Evolutionary conservation across 2,113 vertebrate genomes (phyloP), one percentile per base, ranked within the genome.

Genomic region (Rhinopithecus roxellana): DNA sequence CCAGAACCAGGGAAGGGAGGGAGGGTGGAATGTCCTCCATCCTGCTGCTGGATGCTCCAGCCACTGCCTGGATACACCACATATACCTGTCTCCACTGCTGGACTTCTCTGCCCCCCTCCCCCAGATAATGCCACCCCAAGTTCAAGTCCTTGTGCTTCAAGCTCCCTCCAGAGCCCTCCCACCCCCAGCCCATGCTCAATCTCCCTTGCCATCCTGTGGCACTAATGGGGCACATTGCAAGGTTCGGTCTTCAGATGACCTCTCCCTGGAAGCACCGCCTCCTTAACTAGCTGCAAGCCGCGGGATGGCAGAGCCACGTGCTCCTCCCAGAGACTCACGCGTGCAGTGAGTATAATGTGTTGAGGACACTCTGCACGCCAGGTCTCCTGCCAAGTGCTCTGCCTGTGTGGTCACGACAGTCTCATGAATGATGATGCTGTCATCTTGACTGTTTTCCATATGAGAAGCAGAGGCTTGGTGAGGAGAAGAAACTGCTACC

Each of bases 331-430:
- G 35, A 52, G 22, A 35, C 7, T 17, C 22, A 20, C 1, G 1
- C 13, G 12, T 32, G 6, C 30, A 8, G 78, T 40, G 45, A 25
- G 30, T 77, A 2, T 35, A 17, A 0, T n/a, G 20, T 27, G 17
- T 18, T 0, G 2, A 40, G 12, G 8, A 1, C 14, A 4, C 2
- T 30, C 25, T 45, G 11, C 1, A 0, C 0, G 14, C 77, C 61
- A 20, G 16, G 35, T 16, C 72, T 18, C 55, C 40, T 9, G 80
- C 18, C 27, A 20, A 57, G 75, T 9, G 77, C 40, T 35, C 27
- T 9, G 17, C n/a, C 2, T 3, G n/a, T 40, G 67, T 48, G 14
- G 2, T 61, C 70, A 1, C n/a, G n/a, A 5, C 0, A 0, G 10
- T 25, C 10, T 1, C 7, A 8, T 0, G 40, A 38, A 0, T 1